Percentiles rank a stretch among this genome's conserved stretches.
These are phyloP conservation scores for Polypterus senegalus DNA, from an alignment of 2,113 vertebrate genomes.

Conservation along the genomic window DNA sequence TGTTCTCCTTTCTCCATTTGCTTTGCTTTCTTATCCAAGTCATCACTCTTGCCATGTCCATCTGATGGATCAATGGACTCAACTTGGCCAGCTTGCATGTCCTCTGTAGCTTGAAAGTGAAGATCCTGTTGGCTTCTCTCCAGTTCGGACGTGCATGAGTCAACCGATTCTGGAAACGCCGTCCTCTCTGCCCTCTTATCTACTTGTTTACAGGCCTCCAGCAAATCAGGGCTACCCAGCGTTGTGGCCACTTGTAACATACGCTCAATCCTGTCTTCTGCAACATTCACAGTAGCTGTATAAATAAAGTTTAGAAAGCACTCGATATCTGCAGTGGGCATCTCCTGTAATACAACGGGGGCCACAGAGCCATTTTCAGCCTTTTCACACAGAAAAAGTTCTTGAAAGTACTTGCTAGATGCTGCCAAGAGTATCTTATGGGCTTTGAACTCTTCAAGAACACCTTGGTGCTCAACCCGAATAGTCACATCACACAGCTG, in stretches of 20 bases:
- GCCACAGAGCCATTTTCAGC: constrained; percentile 31
- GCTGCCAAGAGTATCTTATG: constrained; percentile 84
- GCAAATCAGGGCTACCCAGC: constrained; percentile 72
- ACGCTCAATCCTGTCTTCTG: constrained; percentile 56
- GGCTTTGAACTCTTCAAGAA: constrained; percentile 67
- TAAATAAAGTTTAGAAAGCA: constrained; percentile 87
- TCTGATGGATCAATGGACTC: not conserved
- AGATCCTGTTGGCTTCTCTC: not conserved
- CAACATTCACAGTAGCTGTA: constrained; percentile 68
- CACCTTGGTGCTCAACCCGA: constrained; percentile 71
- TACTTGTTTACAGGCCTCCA: constrained; percentile 59
- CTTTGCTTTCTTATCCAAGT: constrained; percentile 18
- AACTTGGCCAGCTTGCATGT: not conserved
- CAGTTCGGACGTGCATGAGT: not conserved
- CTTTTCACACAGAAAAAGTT: constrained; percentile 60
- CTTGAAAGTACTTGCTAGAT: constrained; percentile 85
- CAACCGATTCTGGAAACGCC: constrained; percentile 8
- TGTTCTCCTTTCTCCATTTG: constrained; percentile 30
- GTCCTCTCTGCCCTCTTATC: constrained; percentile 19
- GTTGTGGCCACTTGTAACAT: constrained; percentile 64
- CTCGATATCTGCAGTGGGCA: constrained; percentile 59
- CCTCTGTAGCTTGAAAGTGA: not conserved
- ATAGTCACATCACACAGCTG: constrained; percentile 79
- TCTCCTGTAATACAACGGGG: constrained; percentile 56
- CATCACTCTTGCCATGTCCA: not conserved